These are phyloP conservation scores for Orthosia incerta DNA, from an alignment of 2,888 invertebrate species.

Conservation along the genomic window DNA sequence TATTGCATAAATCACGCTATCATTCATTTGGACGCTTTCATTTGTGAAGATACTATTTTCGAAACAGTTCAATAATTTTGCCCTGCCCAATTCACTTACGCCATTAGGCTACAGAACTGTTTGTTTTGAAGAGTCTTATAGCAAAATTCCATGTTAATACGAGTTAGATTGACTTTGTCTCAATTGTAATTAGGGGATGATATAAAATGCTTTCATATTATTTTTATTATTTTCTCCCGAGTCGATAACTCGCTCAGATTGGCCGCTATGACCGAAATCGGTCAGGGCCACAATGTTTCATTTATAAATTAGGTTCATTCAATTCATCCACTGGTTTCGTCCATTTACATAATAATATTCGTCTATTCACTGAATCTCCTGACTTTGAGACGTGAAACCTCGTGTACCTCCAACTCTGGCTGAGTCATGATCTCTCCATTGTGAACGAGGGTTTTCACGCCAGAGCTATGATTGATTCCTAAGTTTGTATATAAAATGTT, in stretches of 20 bases:
- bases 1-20: too few species aligned
- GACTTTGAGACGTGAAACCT: conserved; percentile 41
- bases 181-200: too few species aligned
- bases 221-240: too few species aligned
- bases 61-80: too few species aligned
- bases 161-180: too few species aligned
- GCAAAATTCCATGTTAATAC: neutral
- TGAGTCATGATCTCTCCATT: conserved; percentile 48
- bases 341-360: conserved; percentile 20
- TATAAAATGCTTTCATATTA: neutral
- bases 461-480: conserved; percentile 51
- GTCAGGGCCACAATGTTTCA: neutral
- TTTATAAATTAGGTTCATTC: neutral
- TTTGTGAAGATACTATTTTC: too few species aligned
- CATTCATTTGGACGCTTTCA: too few species aligned
- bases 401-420: conserved; percentile 16
- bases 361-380: conserved; percentile 35
- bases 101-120: too few species aligned
- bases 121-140: neutral
- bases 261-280: too few species aligned
- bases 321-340: conserved; percentile 1
- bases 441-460: conserved; percentile 45
- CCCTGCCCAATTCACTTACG: too few species aligned
- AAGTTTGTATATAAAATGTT: conserved; percentile 28
- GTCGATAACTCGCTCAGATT: too few species aligned